Conservation (phyloP, 2,797 vertebrate genomes). For the Lophotriccus pileatus region DNA sequence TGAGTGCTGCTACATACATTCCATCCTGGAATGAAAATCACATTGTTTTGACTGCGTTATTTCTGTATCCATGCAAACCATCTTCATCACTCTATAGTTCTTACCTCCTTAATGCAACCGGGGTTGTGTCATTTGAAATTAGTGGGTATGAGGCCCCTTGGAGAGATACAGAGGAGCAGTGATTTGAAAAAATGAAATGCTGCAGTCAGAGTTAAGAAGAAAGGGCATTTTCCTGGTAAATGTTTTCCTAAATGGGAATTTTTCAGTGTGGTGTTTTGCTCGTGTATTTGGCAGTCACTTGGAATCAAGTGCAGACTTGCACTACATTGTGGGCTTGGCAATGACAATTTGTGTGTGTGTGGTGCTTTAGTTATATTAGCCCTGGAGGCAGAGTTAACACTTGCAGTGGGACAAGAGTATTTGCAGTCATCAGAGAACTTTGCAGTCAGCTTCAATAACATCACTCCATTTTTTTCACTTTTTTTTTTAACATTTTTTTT, state of each 20-base stretch:
- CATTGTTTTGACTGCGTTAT: constrained; percentile 68
- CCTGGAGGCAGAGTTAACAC: constrained; percentile 80
- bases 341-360: constrained; percentile 71
- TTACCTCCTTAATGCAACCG: constrained; percentile 16
- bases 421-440: constrained; percentile 82
- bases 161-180: constrained; percentile 17
- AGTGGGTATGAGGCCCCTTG: constrained; percentile 19
- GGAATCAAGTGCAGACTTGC: constrained; percentile 70
- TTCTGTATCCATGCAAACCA: constrained; percentile 62
- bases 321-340: constrained; percentile 70
- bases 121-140: constrained; percentile 55
- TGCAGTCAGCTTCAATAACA: constrained; percentile 85
- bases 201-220: constrained; percentile 59
- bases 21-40: constrained; percentile 64
- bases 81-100: constrained; percentile 33
- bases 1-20: constrained; percentile 43
- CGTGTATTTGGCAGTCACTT: constrained; percentile 70
- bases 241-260: constrained; percentile 69
- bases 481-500: constrained; percentile 81
- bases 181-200: constrained; percentile 38
- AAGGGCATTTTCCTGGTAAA: constrained; percentile 72
- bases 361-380: constrained; percentile 75
- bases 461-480: constrained; percentile 76
- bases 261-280: constrained; percentile 70
- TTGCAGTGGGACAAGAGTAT: constrained; percentile 77